Percentiles rank a stretch among this genome's conserved stretches.
Evolutionary conservation across 2,888 invertebrate genomes (phyloP).

Genomic region (Sussaba pulchella): DNA sequence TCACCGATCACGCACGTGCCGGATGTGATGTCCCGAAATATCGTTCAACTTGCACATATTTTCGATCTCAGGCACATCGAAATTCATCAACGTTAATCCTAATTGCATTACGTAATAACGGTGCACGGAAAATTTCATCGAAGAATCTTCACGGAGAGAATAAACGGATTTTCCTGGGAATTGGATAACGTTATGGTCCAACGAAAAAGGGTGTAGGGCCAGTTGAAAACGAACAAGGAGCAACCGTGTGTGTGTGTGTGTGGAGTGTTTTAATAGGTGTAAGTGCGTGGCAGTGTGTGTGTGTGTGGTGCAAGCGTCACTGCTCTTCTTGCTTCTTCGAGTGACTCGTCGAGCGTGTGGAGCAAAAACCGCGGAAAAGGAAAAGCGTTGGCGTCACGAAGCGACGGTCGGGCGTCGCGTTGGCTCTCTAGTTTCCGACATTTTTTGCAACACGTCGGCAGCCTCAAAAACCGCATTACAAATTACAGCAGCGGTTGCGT

Average conservation of each 20-base stretch:
- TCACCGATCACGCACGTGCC: background rate
- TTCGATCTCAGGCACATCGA: background rate
- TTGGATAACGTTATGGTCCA: background rate
- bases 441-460: slow-evolving; percentile 69
- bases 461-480: slow-evolving; percentile 74
- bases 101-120: background rate
- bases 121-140: slow-evolving; percentile 14
- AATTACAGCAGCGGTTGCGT: slow-evolving; percentile 70
- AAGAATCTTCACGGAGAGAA: background rate
- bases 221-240: slow-evolving; percentile 20
- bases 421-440: slow-evolving; percentile 20
- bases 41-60: background rate
- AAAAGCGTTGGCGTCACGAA: slow-evolving; percentile 38
- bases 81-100: background rate
- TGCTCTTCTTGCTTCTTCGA: slow-evolving; percentile 34
- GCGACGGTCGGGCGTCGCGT: slow-evolving; percentile 39
- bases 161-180: slow-evolving; percentile 34
- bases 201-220: background rate
- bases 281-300: background rate
- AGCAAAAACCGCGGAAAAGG: slow-evolving; percentile 54
- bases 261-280: too few relatives aligned
- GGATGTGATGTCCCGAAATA: background rate
- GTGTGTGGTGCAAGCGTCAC: slow-evolving; percentile 40
- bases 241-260: background rate
- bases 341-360: slow-evolving; percentile 56